Conservation (phyloP, 2,888 invertebrate species). For the Glyphotaelius pellucidus region DNA sequence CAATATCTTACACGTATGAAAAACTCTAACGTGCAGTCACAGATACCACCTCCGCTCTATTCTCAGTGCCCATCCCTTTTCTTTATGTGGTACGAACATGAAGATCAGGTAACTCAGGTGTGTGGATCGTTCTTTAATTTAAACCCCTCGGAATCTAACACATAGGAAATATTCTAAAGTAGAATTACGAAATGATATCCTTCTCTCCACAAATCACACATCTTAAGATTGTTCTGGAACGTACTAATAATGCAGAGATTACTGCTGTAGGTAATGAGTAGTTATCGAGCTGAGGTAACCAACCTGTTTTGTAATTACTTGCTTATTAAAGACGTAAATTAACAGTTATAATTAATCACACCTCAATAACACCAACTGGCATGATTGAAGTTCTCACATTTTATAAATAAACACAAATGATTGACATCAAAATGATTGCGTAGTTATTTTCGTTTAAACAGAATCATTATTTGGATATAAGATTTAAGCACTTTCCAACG, state of each 20-base stretch:
- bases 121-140: conserved; percentile 11
- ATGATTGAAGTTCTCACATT: background rate
- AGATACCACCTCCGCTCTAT: background rate
- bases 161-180: background rate
- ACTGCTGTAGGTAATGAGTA: background rate
- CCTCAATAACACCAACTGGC: background rate
- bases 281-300: background rate
- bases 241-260: background rate
- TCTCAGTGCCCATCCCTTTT: background rate
- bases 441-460: background rate
- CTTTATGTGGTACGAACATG: background rate
- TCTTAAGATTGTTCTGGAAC: background rate
- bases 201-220: background rate
- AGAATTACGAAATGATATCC: conserved; percentile 14
- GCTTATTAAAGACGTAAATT: background rate
- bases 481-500: background rate
- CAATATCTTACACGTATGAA: conserved; percentile 56
- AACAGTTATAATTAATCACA: background rate
- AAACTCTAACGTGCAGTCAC: background rate
- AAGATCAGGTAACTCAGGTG: background rate
- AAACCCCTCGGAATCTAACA: conserved; percentile 26
- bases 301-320: background rate
- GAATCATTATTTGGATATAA: background rate
- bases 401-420: background rate
- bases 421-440: background rate